Evolutionary conservation across 2,797 vertebrate genomes (phyloP).

Genomic region (Acipenser transmontanus): DNA sequence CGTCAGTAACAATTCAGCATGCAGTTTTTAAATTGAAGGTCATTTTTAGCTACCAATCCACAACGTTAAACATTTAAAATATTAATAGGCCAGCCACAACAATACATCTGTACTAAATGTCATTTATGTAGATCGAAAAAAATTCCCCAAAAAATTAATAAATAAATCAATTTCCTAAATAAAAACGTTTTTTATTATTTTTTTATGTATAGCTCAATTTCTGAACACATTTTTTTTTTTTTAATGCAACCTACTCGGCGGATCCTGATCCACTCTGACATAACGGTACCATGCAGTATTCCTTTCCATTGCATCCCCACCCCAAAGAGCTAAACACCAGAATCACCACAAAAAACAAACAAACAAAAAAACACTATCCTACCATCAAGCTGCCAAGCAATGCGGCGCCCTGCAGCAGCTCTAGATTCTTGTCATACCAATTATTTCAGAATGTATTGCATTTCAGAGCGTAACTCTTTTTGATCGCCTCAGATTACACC

Average conservation of each 20-base stretch:
- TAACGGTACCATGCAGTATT: conserved; percentile 1
- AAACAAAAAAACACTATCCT: conserved; percentile 45
- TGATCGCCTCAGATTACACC: conserved; percentile 26
- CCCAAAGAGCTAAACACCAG: conserved; percentile 31
- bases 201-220: background rate
- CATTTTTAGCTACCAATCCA: too few relatives aligned
- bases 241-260: background rate
- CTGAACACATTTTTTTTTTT: background rate
- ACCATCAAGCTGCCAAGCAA: conserved; percentile 53
- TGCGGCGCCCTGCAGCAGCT: conserved; percentile 74
- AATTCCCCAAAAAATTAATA: too few relatives aligned
- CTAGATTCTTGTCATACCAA: conserved; percentile 36
- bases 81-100: too few relatives aligned
- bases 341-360: conserved; percentile 26
- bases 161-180: too few relatives aligned
- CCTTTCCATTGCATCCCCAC: conserved; percentile 12
- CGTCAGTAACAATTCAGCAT: too few relatives aligned
- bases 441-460: conserved; percentile 42
- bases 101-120: too few relatives aligned
- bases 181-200: too few relatives aligned
- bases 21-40: too few relatives aligned
- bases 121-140: too few relatives aligned
- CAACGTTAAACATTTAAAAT: too few relatives aligned
- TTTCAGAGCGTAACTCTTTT: conserved; percentile 24
- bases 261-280: conserved; percentile 22